A percentile compares a stretch with the other conserved stretches of the same genome.
Conservation (phyloP, 2,888 invertebrate species). For the Labia minor region DNA sequence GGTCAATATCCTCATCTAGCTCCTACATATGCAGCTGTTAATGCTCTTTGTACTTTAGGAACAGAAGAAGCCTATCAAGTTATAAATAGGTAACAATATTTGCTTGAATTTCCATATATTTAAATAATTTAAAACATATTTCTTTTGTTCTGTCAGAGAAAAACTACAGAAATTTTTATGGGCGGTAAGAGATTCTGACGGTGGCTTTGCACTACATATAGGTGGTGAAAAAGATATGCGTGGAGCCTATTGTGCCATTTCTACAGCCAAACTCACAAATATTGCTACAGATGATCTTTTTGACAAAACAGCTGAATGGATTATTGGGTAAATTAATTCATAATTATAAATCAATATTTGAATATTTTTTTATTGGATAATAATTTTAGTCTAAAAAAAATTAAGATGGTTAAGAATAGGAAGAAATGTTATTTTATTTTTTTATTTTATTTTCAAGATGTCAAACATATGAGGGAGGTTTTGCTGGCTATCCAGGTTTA, state of each 20-base stretch:
- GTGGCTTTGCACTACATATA: conserved; percentile 83
- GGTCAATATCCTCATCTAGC: conserved; percentile 88
- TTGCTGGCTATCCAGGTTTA: conserved; percentile 84
- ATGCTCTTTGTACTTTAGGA: conserved; percentile 81
- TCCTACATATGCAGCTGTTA: conserved; percentile 94
- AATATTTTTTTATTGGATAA: too few species aligned
- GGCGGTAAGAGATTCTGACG: conserved; percentile 66
- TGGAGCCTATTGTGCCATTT: conserved; percentile 92
- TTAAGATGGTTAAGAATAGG: background rate
- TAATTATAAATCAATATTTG: background rate
- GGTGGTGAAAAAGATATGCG: conserved; percentile 91
- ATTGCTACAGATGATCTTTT: conserved; percentile 65
- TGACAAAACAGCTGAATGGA: conserved; percentile 82
- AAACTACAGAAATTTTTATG: conserved; percentile 66
- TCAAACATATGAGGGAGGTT: conserved; percentile 98
- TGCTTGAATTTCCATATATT: too few species aligned
- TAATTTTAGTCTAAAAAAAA: conserved; percentile 13
- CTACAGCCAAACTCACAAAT: conserved; percentile 78
- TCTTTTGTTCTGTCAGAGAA: conserved; percentile 38
- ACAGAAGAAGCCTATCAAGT: conserved; percentile 68
- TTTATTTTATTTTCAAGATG: conserved; percentile 46
- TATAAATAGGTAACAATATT: conserved; percentile 58
- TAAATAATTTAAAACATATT: background rate
- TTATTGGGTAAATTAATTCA: conserved; percentile 48
- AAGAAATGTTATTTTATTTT: too few species aligned